Conservation (phyloP, 1,140 invertebrate species). For the Tribolium madens region DNA sequence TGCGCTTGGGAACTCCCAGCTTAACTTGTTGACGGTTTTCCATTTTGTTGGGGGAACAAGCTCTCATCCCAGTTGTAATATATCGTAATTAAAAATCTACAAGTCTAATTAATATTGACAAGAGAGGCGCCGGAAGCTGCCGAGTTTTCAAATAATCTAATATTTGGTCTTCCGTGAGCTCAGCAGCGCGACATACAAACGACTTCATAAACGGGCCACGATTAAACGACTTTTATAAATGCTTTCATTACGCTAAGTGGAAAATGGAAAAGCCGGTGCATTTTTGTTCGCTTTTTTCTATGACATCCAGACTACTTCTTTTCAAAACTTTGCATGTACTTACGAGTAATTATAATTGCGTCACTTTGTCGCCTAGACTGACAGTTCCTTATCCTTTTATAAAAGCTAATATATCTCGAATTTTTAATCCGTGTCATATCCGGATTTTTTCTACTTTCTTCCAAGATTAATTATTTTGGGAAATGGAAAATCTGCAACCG, state of each 20-base stretch:
- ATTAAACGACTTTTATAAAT: conserved; percentile 46
- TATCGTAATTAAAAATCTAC: conserved; percentile 51
- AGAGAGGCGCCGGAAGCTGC: conserved; percentile 30
- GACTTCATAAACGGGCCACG: conserved; percentile 40
- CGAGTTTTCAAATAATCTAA: conserved; percentile 43
- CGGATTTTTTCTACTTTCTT: too few species aligned
- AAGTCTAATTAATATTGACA: conserved; percentile 48
- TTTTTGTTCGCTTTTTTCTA: conserved; percentile 7
- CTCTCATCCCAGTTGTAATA: conserved; percentile 40
- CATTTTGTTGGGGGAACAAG: conserved; percentile 25
- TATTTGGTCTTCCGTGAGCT: conserved; percentile 40
- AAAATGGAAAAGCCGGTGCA: conserved; percentile 38
- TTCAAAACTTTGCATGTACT: conserved; percentile 34
- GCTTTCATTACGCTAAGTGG: conserved; percentile 43
- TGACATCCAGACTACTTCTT: conserved; percentile 32
- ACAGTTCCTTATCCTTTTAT: neutral
- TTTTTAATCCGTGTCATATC: conserved; percentile 6
- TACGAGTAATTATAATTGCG: conserved; percentile 33
- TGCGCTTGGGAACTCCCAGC: conserved; percentile 45
- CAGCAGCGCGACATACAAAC: conserved; percentile 38
- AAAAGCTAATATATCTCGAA: conserved; percentile 1
- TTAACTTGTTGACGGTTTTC: conserved; percentile 52
- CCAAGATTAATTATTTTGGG: conserved; percentile 21
- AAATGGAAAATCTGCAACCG: conserved; percentile 27
- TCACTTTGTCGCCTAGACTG: conserved; percentile 21